Evolutionary conservation across 1,140 invertebrate genomes (phyloP), one percentile per base, ranked within the genome.

Genomic region (Drosophila carrolli): DNA sequence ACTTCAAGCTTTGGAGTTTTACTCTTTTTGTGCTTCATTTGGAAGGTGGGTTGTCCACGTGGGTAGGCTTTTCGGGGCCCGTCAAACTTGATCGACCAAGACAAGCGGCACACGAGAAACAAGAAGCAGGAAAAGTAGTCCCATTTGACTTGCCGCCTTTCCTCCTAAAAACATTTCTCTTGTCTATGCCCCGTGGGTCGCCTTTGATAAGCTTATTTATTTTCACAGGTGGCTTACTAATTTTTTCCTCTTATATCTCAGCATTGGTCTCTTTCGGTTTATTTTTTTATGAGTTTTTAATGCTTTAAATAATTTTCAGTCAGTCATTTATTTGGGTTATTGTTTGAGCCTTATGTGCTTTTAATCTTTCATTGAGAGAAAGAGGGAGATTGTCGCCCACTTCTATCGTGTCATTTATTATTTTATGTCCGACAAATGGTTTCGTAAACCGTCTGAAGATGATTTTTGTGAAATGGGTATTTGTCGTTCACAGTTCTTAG

Each of bases 151-250:
- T 57, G 71, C 68, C 70, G 61, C 44, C 60, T 63, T 44, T 50
- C 13, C 41, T 23, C 41, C 6, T 9, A 32, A 5, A 38, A 29
- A 14, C 19, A 55, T 63, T 53, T 78, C 46, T 59, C 47, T 60
- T 71, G 61, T 72, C 66, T 41, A 56, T 37, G 27, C 59, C 63
- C 71, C 81, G 57, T 84, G 62, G 75, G 75, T 83, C 72, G 53
- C 37, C 58, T 46, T 63, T 72, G 67, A 83, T 89, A 83, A 76
- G 63, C 83, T 77, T 66, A 66, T 72, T 77, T 83, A 82, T 86
- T 79, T 85, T 86, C 63, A 83, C 72, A 88, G 78, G 78, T 88
- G 71, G 71, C 81, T 63, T 48, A 73, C 55, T 76, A 75, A 76
- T 76, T 83, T 80, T 23, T 73, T 51, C 50, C 23, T 67, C 23